Evolutionary conservation across 64 coral and sea anemone species (phyloP).

Genomic region (Montipora foliosa): DNA sequence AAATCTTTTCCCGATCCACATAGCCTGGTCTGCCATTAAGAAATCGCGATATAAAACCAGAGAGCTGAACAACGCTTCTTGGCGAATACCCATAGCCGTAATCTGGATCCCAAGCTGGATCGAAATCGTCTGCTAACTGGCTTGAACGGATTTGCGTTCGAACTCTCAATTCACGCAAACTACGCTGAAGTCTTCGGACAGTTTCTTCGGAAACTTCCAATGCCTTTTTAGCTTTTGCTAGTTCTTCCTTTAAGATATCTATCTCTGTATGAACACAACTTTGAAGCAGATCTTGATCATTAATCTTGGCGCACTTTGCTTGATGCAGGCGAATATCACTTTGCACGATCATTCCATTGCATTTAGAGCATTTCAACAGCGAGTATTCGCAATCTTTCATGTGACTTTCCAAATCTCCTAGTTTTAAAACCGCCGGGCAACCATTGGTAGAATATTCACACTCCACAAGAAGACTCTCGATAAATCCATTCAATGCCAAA

Average conservation of each 20-base stretch:
- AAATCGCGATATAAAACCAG: conserved; percentile 78
- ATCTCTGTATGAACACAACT: conserved; percentile 26
- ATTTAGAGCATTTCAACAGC: conserved; percentile 62
- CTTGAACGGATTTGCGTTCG: conserved; percentile 37
- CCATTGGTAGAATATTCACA: conserved; percentile 48
- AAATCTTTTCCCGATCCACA: conserved; percentile 77
- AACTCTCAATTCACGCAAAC: conserved; percentile 69
- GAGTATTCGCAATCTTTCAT: conserved; percentile 59
- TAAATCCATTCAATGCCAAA: conserved; percentile 45
- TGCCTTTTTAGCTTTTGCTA: conserved; percentile 78
- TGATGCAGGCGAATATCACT: conserved; percentile 67
- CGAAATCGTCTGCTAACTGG: conserved; percentile 67
- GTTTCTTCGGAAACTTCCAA: conserved; percentile 78
- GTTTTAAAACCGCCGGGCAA: conserved; percentile 71
- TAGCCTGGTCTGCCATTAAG: conserved; percentile 79
- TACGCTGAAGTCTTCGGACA: conserved; percentile 75
- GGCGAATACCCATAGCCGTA: conserved; percentile 88
- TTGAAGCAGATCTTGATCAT: neutral
- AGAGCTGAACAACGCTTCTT: conserved; percentile 72
- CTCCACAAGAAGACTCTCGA: conserved; percentile 52
- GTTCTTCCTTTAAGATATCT: conserved; percentile 69
- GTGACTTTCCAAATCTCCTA: conserved; percentile 74
- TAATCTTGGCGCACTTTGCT: conserved; percentile 47
- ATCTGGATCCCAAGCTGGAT: conserved; percentile 76
- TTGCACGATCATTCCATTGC: conserved; percentile 43